A percentile compares a stretch with the other conserved stretches of the same genome.
Evolutionary conservation across 2,113 vertebrate species (phyloP).

Genomic region (Apteryx mantelli): DNA sequence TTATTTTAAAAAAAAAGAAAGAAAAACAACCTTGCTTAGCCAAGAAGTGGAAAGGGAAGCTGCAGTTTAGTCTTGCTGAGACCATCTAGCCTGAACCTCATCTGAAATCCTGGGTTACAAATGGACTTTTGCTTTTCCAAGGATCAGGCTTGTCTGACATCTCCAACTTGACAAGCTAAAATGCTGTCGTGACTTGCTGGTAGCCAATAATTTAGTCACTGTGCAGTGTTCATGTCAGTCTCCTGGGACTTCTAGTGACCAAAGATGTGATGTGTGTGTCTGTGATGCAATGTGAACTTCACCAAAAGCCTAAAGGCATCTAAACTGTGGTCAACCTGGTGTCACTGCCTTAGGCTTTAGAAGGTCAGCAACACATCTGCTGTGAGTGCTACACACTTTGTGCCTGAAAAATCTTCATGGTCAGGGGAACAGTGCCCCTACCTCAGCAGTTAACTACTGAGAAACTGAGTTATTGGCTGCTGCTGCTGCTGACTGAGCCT

Average conservation of each 20-base stretch:
- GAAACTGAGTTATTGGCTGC: background rate
- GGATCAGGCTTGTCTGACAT: background rate
- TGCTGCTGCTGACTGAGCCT: background rate
- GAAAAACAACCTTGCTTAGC: background rate
- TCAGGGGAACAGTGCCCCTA: background rate
- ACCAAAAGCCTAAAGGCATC: background rate
- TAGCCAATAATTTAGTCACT: background rate
- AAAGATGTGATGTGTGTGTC: background rate
- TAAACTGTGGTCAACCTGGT: background rate
- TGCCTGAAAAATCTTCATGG: background rate
- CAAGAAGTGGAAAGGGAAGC: conserved; percentile 14
- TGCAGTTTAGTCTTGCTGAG: conserved; percentile 16
- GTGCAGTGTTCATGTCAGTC: background rate
- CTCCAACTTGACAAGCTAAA: background rate
- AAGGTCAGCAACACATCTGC: background rate
- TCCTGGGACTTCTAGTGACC: background rate
- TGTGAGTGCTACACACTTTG: background rate
- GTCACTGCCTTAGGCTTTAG: background rate
- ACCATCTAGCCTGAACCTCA: background rate
- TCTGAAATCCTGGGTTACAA: background rate
- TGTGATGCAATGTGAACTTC: background rate
- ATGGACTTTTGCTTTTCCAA: background rate
- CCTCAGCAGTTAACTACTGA: background rate
- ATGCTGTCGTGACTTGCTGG: background rate
- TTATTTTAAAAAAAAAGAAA: background rate